These are phyloP conservation scores for Xenotilapia leptura DNA, from an alignment of 2,113 vertebrate species.

Conservation along the genomic window DNA sequence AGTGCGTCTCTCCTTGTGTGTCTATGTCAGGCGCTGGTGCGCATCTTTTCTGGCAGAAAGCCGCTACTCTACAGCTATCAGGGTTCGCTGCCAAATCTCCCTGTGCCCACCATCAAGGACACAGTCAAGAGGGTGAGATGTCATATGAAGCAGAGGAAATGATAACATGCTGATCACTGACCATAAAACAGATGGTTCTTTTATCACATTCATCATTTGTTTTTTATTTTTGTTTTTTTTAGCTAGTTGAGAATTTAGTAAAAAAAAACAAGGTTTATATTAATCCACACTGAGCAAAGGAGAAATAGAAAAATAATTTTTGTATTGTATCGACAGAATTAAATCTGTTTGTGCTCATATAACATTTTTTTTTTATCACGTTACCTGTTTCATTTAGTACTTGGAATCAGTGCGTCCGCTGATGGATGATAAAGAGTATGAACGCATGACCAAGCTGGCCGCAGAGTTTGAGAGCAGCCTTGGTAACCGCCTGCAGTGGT, in stretches of 20 bases:
- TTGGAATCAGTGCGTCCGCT: constrained; percentile 81
- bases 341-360: background rate
- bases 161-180: background rate
- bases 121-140: constrained; percentile 79
- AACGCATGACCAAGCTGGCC: constrained; percentile 66
- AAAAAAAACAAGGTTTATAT: background rate
- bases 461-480: constrained; percentile 77
- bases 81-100: constrained; percentile 80
- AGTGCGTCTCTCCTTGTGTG: background rate
- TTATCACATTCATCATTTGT: background rate
- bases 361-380: background rate
- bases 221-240: background rate
- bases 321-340: background rate
- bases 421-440: constrained; percentile 69
- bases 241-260: background rate
- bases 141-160: constrained; percentile 4
- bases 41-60: constrained; percentile 85
- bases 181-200: constrained; percentile 1
- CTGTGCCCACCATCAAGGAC: constrained; percentile 78
- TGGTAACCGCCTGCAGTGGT: constrained; percentile 81
- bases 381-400: constrained; percentile 62
- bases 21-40: constrained; percentile 77
- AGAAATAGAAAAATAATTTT: background rate
- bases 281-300: background rate
- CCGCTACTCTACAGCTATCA: constrained; percentile 87